Base-by-base conservation (phyloP, 2,888 invertebrate species). In the Erebia aethiops region DNA sequence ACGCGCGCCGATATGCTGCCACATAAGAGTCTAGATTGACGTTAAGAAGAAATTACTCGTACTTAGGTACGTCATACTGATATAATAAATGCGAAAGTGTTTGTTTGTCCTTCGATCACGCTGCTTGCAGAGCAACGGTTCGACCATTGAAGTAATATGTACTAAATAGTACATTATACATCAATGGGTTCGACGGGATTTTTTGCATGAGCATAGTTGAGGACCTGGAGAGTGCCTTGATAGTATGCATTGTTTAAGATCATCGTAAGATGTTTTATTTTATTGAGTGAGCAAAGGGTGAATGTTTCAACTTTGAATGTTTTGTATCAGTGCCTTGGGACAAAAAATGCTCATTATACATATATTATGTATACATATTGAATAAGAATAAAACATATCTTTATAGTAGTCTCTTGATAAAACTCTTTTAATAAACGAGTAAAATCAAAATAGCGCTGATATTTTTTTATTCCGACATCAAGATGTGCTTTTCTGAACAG, bases 301-400 rank as follows among this genome's bases (percentile, higher is more conserved):
- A 67, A 67, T 67, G 60, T 72, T 61, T 69, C n/a, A n/a, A n/a
- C n/a, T n/a, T n/a, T n/a, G 65, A 63, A 69, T 67, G 65, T 70
- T 52, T 64, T 67, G 63, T 70, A 70, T 73, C 70, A 76, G 77
- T 77, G 75, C 76, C 75, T 77, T 74, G 73, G 71, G 74, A 68
- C 54, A 72, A 72, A 71, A 72, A 76, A 79, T 79, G 81, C 80
- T 80, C 80, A 81, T 78, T 79, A 71, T 77, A 67, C 71, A 26
- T 56, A 65, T n/a, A n/a, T 78, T n/a, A 77, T 77, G 46, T 46
- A 46, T 11, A 46, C 46, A 75, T 76, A 70, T 74, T 76, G 76
- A 77, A 76, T 79, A 81, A 79, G 78, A 76, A 80, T 79, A 79
- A 78, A 81, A 79, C 78, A 74, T 80, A 77, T 76, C 69, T 73